Base-by-base conservation (phyloP, 2,797 vertebrate genomes). In the Buphagus erythrorhynchus region DNA sequence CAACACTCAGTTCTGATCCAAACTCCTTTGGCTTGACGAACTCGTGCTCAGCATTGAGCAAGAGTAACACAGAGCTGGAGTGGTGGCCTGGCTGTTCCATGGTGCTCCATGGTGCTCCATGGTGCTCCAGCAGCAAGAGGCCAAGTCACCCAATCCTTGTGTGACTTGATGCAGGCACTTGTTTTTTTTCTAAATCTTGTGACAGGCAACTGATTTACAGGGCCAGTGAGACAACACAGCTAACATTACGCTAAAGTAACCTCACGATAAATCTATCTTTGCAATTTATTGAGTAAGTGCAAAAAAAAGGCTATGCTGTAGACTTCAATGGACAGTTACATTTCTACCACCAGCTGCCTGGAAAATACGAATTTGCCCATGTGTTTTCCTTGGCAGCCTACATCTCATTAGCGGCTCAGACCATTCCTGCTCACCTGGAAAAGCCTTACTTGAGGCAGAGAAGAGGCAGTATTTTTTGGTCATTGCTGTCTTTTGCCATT, bases 351-450 rank as follows among this genome's bases (percentile, higher is more conserved):
- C 66, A 80, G 76, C 84, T 87, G 89, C 75, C 81, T 95, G 95
- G 96, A 94, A 96, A 96, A 94, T 86, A 59, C 5, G 26, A 92
- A 87, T 90, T 90, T 92, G 69, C 3, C 10, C 75, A 38, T 20
- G 40, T 90, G 75, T 90, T 93, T 95, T 96, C 76, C 73, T 96
- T 95, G 95, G 87, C 94, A 86, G 63, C 76, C 62, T 38, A 59
- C 33, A 75, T 51, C 80, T 96, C 76, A 86, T 93, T 94, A 93
- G 91, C 6, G 1, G 85, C 62, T 72, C 73, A 63, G 78, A 57
- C 49, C 75, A 86, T 88, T 93, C 95, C 87, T 82, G 93, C 82
- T 97, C 96, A 97, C 96, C 96, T 97, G 94, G 91, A 96, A 97
- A 96, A 97, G 95, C 89, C 93, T 96, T 86, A 73, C 49, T 49